These are phyloP conservation scores for Oryzaephilus surinamensis DNA, from an alignment of 1,140 invertebrate species.

Conservation along the genomic window DNA sequence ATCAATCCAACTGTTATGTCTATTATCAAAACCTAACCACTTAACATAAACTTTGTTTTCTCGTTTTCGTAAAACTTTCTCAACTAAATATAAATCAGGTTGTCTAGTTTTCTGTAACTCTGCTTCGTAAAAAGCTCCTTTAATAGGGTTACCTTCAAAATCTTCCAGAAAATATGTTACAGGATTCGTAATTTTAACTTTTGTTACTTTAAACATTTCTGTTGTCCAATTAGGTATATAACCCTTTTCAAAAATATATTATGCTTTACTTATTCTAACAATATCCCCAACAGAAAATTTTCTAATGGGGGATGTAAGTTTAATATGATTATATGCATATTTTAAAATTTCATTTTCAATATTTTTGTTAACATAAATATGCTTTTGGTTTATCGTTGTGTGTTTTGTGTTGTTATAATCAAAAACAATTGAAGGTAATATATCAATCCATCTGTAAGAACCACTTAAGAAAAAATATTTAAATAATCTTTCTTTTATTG, in stretches of 20 bases:
- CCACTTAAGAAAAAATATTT: constrained; percentile 29
- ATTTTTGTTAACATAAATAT: constrained; percentile 17
- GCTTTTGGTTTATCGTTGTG: constrained; percentile 27
- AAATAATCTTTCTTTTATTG: constrained; percentile 35
- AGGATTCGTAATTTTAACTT: constrained; percentile 28
- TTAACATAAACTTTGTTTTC: constrained; percentile 16
- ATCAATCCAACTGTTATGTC: constrained; percentile 20
- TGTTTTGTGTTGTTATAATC: constrained; percentile 32
- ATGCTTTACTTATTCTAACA: constrained; percentile 34
- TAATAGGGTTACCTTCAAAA: constrained; percentile 22
- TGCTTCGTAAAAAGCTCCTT: constrained; percentile 32
- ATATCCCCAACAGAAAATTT: constrained; percentile 30
- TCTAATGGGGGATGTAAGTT: constrained; percentile 7
- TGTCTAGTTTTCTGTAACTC: constrained; percentile 27
- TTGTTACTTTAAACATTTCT: constrained; percentile 33
- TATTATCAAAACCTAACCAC: constrained; percentile 21
- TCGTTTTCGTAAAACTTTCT: constrained; percentile 19
- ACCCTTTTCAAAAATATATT: constrained; percentile 34
- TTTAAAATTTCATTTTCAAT: constrained; percentile 14
- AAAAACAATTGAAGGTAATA: constrained; percentile 21
- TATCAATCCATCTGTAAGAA: constrained; percentile 27
- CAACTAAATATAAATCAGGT: constrained; percentile 31
- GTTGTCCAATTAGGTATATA: constrained; percentile 36
- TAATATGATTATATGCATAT: constrained; percentile 14
- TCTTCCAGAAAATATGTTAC: constrained; percentile 30